Evolutionary conservation across 2,888 invertebrate genomes (phyloP), one percentile per base, ranked within the genome.

Genomic region (Melitaea athalia): DNA sequence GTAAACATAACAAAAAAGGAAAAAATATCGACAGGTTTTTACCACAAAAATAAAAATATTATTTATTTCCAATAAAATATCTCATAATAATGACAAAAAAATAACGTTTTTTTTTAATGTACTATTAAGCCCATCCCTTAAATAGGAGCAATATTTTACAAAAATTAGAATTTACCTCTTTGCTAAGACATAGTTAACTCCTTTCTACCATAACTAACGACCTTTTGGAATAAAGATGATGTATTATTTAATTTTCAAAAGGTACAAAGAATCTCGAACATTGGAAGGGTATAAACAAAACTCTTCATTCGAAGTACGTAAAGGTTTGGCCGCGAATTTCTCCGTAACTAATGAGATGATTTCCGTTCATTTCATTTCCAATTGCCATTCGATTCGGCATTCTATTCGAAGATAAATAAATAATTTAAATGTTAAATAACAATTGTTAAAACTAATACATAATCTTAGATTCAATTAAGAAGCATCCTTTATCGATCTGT

Each of bases 301-400:
- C 7, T 5, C 12, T 14, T 11, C 1, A 33, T 33, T n/a, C 6
- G 1, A 55, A 53, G n/a, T 55, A 33, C 33, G n/a, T 55, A 53
- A 31, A 52, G 11, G 55, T 45, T 57, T 24, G 52, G 24, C 49
- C 57, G 57, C 49, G n/a, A 59, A 62, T 57, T 57, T 57, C 49
- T 59, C 62, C 42, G 55, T 52, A 57, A 67, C 38, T 47, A 57
- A 63, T 50, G 31, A 49, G 45, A 24, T 24, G 57, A 47, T 50
- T 57, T 50, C 67, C 62, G 61, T 62, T 57, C 49, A 63, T 63
- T 62, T 55, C 24, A 61, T 55, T 60, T 59, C 49, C 49, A 59
- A 50, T 65, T 38, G 43, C 14, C 43, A 24, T 55, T 55, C 53
- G 53, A 4, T 33, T 33, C 53, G 53, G 61, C 53, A 66, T 66